Conservation (phyloP, 2,888 invertebrate genomes). For the Bedellia somnulentella region DNA sequence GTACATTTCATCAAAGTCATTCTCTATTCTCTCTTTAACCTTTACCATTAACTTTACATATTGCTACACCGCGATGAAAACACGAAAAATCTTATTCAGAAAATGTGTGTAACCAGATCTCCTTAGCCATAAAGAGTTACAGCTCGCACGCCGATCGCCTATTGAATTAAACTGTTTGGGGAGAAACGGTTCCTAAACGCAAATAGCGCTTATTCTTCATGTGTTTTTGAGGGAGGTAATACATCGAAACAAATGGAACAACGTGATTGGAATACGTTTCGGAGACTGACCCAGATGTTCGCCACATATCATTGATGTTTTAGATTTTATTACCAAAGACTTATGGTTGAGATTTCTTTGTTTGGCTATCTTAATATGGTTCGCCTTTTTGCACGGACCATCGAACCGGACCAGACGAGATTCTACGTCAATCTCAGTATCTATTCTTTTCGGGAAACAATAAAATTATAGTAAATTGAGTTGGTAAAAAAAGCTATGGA, state of each 20-base stretch:
- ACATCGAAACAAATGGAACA: constrained; percentile 40
- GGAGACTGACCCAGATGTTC: constrained; percentile 26
- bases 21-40: too few relatives aligned
- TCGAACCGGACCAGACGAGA: constrained; percentile 5
- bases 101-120: too few relatives aligned
- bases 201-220: constrained; percentile 2
- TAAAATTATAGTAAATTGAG: too few relatives aligned
- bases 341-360: neutral
- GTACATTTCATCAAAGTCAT: too few relatives aligned
- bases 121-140: too few relatives aligned
- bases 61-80: too few relatives aligned
- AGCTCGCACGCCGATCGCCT: neutral
- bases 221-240: constrained; percentile 8
- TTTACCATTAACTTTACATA: too few relatives aligned
- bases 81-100: too few relatives aligned
- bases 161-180: too few relatives aligned
- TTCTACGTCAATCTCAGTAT: constrained; percentile 2
- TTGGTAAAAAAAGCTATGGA: too few relatives aligned
- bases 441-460: constrained; percentile 1
- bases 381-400: constrained; percentile 6
- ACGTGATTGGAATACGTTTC: constrained; percentile 31
- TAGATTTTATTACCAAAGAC: neutral
- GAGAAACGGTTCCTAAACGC: too few relatives aligned
- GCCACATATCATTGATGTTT: neutral
- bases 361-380: neutral